Conservation (phyloP, 2,797 vertebrate genomes). For the Gorsachius magnificus region DNA sequence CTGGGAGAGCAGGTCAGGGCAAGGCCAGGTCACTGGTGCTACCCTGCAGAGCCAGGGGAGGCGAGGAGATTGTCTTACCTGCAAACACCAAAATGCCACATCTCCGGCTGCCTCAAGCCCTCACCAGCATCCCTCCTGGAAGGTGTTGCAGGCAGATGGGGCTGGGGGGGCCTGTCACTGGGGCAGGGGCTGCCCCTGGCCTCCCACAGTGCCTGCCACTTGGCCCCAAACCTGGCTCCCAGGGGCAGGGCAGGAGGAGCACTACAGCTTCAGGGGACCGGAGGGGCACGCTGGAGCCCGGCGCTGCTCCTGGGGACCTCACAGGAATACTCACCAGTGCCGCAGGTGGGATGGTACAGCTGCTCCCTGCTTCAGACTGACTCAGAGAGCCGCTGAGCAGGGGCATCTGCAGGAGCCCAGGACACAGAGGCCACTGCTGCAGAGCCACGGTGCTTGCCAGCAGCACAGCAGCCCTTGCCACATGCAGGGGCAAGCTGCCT, state of each 20-base stretch:
- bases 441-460: background rate
- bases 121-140: background rate
- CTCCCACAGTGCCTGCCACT: background rate
- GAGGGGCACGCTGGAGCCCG: background rate
- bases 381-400: background rate
- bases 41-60: rapidly evolving
- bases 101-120: background rate
- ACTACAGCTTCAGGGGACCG: rapidly evolving
- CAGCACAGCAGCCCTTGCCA: background rate
- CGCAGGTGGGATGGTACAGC: rapidly evolving
- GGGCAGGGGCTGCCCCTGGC: background rate
- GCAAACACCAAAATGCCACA: background rate
- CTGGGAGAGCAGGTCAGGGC: background rate
- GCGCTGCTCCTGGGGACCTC: background rate
- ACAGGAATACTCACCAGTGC: background rate
- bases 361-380: background rate
- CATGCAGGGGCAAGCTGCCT: background rate
- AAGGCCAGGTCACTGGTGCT: background rate
- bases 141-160: background rate
- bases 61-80: background rate
- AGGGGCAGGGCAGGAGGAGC: background rate
- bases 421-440: background rate
- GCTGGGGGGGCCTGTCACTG: rapidly evolving
- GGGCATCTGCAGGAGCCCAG: background rate
- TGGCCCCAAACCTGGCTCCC: background rate